phyloP scores from a whole-genome alignment of 2,797 vertebrate genomes.

The Lepidocolaptes lacrymiger region DNA sequence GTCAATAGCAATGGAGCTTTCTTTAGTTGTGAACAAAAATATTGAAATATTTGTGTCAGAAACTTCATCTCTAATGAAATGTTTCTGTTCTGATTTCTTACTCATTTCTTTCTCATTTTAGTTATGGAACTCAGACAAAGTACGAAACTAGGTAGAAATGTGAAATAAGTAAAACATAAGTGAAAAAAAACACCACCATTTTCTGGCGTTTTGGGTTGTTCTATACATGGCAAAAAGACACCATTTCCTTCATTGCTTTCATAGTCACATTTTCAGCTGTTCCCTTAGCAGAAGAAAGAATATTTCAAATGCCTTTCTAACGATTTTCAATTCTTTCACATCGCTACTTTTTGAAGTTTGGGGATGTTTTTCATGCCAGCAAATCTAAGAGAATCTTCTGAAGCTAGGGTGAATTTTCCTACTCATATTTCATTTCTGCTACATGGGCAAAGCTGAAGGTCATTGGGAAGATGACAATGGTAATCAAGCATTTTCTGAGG shows the following conservation, averaged over 20 bases:
- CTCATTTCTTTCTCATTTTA: constrained; percentile 9
- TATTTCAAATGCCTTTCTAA: background rate
- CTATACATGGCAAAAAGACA: background rate
- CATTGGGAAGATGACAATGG: background rate
- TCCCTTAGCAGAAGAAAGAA: background rate
- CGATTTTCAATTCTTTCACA: background rate
- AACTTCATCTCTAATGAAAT: constrained; percentile 3
- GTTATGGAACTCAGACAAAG: background rate
- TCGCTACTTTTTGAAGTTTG: background rate
- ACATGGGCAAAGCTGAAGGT: background rate
- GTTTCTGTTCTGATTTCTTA: constrained; percentile 14
- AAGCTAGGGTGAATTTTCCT: background rate
- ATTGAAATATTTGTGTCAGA: background rate
- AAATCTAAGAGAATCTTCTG: background rate
- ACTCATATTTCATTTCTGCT: background rate
- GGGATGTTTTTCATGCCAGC: background rate
- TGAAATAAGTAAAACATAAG: constrained; percentile 10
- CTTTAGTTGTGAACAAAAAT: background rate
- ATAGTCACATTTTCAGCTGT: background rate
- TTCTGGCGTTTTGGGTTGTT: background rate
- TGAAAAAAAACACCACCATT: background rate
- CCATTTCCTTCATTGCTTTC: background rate
- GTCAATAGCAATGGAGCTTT: background rate
- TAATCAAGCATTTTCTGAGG: background rate
- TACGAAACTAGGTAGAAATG: background rate